A percentile compares a stretch with the other conserved stretches of the same genome.
phyloP scores from a whole-genome alignment of 2,888 invertebrate species.

The Lamproptera curius region DNA sequence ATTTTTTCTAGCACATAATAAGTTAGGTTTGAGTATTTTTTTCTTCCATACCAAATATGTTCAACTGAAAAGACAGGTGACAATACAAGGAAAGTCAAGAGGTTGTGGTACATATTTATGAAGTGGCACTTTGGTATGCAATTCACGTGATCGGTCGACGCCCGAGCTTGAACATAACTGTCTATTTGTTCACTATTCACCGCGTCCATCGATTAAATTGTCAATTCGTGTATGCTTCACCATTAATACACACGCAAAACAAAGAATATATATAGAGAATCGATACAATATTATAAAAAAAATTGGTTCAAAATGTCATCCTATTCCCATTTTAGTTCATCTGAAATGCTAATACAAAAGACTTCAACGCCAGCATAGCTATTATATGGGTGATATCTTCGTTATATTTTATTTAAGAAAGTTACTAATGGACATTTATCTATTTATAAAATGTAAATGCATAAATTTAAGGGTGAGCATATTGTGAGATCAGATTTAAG shows the following conservation, averaged over 20 bases:
- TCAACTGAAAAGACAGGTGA: slow-evolving; percentile 37
- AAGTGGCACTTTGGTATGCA: slow-evolving; percentile 55
- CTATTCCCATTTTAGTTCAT: slow-evolving; percentile 3
- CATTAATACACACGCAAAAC: background rate
- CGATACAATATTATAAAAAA: no score
- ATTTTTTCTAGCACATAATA: no score
- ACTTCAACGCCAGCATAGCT: slow-evolving; percentile 55
- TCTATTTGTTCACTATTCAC: slow-evolving; percentile 36
- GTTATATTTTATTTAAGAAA: slow-evolving; percentile 2
- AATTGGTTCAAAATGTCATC: no score
- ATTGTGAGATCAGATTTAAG: slow-evolving; percentile 16
- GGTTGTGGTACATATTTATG: slow-evolving; percentile 61
- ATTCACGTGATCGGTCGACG: slow-evolving; percentile 54
- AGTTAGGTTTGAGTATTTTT: no score
- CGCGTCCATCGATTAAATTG: slow-evolving; percentile 30
- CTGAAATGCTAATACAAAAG: slow-evolving; percentile 41
- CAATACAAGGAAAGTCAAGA: slow-evolving; percentile 62
- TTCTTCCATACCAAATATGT: background rate
- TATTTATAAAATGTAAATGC: background rate
- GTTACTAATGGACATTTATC: background rate
- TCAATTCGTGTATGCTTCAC: background rate
- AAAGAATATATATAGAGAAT: no score
- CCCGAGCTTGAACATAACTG: slow-evolving; percentile 47
- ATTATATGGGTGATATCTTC: slow-evolving; percentile 21
- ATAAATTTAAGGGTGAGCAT: slow-evolving; percentile 8